A percentile compares a stretch with the other conserved stretches of the same genome.
These are phyloP conservation scores for Lytechinus variegatus DNA, from an alignment of 35 echinoderm and acorn worm genomes.

Conservation along the genomic window DNA sequence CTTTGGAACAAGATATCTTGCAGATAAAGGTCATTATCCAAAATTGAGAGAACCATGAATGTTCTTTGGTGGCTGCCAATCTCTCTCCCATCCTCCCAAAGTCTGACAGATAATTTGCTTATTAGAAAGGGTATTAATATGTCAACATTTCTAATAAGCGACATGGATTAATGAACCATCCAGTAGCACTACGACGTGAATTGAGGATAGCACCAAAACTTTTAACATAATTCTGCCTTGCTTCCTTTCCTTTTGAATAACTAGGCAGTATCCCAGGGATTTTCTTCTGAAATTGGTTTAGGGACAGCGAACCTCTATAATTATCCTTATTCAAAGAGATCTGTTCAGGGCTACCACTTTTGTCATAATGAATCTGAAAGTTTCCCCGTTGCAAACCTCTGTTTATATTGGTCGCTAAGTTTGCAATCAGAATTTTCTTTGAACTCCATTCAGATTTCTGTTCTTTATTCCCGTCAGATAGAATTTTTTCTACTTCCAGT, in stretches of 20 bases:
- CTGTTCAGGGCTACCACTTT: slow-evolving; percentile 44
- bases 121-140: not conserved
- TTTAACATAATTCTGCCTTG: too few species aligned
- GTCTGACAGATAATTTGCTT: not conserved
- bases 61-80: not conserved
- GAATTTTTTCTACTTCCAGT: slow-evolving; percentile 45
- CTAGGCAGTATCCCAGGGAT: too few species aligned
- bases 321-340: slow-evolving; percentile 63
- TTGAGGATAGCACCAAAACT: too few species aligned
- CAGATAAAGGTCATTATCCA: slow-evolving; percentile 57
- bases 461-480: slow-evolving; percentile 34
- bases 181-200: not conserved
- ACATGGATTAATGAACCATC: not conserved
- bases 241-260: too few species aligned
- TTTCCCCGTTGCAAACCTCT: slow-evolving; percentile 64
- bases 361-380: slow-evolving; percentile 72
- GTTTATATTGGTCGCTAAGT: slow-evolving; percentile 61
- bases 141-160: not conserved
- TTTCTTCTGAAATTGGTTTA: too few species aligned
- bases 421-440: not conserved
- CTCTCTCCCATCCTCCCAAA: not conserved
- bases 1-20: slow-evolving; percentile 55
- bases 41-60: not conserved
- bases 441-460: not conserved
- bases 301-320: not conserved